Evolutionary conservation across 2,888 invertebrate genomes (phyloP).

Genomic region (Podotricha telesiphe): DNA sequence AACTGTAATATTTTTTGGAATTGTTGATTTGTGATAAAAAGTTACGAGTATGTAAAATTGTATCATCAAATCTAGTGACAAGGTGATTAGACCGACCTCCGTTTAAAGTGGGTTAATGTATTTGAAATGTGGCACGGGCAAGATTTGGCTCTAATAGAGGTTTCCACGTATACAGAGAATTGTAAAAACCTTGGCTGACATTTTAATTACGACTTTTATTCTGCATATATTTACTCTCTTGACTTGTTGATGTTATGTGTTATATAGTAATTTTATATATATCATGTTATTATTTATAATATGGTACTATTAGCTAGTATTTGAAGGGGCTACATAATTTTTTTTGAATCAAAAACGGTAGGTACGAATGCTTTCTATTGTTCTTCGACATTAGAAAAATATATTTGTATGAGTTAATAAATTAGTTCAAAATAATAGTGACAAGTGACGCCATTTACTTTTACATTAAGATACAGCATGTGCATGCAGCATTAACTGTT

Average conservation of each 20-base stretch:
- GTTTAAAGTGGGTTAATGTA: slow-evolving; percentile 75
- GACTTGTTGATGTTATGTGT: not conserved
- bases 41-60: slow-evolving; percentile 42
- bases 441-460: not conserved
- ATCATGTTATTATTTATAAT: not conserved
- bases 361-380: not conserved
- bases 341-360: not conserved
- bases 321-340: not conserved
- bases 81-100: slow-evolving; percentile 64
- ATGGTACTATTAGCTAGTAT: not conserved
- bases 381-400: too few species aligned
- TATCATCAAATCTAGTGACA: slow-evolving; percentile 57
- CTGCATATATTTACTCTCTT: slow-evolving; percentile 1
- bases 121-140: slow-evolving; percentile 67
- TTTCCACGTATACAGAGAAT: slow-evolving; percentile 54
- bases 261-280: not conserved
- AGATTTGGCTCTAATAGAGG: slow-evolving; percentile 55
- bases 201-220: slow-evolving; percentile 50
- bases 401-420: too few species aligned
- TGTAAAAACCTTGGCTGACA: slow-evolving; percentile 63
- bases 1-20: slow-evolving; percentile 16
- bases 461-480: not conserved
- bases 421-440: not conserved
- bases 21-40: slow-evolving; percentile 24
- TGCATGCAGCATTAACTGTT: not conserved